Evolutionary conservation across 2,797 vertebrate genomes (phyloP).

Genomic region (Paramormyrops hopkinsi): DNA sequence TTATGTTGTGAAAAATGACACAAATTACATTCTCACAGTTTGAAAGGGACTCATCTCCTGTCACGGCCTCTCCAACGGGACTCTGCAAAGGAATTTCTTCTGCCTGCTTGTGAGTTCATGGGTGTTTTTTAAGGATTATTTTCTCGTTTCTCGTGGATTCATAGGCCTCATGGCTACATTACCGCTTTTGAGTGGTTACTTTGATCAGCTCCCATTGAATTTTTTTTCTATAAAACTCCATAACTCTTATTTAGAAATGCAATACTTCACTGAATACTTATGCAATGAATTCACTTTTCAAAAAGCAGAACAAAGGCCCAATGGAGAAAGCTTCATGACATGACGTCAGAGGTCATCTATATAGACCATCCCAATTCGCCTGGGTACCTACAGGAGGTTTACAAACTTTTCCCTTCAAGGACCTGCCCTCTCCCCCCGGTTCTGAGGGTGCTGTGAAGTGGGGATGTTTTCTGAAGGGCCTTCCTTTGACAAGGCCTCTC

Average conservation of each 20-base stretch:
- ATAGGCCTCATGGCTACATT: background rate
- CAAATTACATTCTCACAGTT: background rate
- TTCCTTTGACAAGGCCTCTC: slow-evolving; percentile 10
- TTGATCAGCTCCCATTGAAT: background rate
- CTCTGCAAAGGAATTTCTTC: background rate
- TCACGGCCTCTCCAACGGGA: background rate
- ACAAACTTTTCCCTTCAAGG: background rate
- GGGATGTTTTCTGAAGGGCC: background rate
- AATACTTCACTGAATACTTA: background rate
- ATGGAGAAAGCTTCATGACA: background rate
- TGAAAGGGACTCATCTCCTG: background rate
- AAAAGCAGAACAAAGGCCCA: background rate
- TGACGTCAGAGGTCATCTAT: background rate
- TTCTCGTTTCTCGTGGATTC: background rate
- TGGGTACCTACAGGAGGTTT: background rate
- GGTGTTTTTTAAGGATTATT: background rate
- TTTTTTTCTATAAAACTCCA: background rate
- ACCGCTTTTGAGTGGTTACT: background rate
- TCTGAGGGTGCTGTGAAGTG: background rate
- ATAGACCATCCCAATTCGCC: background rate
- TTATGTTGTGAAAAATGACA: background rate
- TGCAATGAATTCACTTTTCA: background rate
- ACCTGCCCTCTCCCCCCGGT: background rate
- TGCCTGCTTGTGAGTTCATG: background rate
- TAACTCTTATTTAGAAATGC: background rate